phyloP scores from a whole-genome alignment of 2,888 invertebrate species.

The Spatulosminthurus flaviceps region DNA sequence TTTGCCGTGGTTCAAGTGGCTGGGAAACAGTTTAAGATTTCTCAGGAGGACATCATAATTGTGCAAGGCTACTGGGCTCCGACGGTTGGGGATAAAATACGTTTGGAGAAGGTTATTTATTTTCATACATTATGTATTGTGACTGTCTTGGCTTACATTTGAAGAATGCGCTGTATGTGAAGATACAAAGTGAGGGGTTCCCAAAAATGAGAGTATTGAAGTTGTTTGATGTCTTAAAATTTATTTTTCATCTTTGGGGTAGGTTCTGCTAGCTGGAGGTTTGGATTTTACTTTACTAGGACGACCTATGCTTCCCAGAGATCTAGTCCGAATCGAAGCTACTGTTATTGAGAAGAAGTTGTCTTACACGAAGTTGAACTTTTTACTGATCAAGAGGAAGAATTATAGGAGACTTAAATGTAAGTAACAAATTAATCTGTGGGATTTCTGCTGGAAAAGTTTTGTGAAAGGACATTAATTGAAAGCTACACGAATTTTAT shows the following conservation, averaged over 20 bases:
- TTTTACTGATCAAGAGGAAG: slow-evolving; percentile 69
- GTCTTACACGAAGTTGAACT: slow-evolving; percentile 81
- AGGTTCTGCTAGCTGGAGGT: slow-evolving; percentile 79
- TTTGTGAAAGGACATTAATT: too few relatives aligned
- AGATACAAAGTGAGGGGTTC: too few relatives aligned
- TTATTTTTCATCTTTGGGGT: slow-evolving; percentile 21
- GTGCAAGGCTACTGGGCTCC: slow-evolving; percentile 87
- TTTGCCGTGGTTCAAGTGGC: slow-evolving; percentile 85
- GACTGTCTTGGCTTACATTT: neutral
- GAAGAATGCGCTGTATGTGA: too few relatives aligned
- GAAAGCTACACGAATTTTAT: neutral
- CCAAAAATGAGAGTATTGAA: too few relatives aligned
- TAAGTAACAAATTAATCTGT: slow-evolving; percentile 65
- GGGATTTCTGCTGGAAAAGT: neutral
- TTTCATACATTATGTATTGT: neutral
- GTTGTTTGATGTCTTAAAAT: too few relatives aligned
- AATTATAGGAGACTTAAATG: slow-evolving; percentile 77
- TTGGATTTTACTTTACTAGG: slow-evolving; percentile 85
- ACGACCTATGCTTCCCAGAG: slow-evolving; percentile 78
- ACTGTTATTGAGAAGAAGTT: slow-evolving; percentile 85
- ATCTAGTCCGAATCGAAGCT: slow-evolving; percentile 78
- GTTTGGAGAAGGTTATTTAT: slow-evolving; percentile 76
- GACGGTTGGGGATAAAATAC: slow-evolving; percentile 79
- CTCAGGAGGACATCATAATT: slow-evolving; percentile 83
- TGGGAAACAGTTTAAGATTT: slow-evolving; percentile 86